Evolutionary conservation across 2,888 invertebrate genomes (phyloP), one percentile per base, ranked within the genome.

Genomic region (Troglohyphantes excavatus): DNA sequence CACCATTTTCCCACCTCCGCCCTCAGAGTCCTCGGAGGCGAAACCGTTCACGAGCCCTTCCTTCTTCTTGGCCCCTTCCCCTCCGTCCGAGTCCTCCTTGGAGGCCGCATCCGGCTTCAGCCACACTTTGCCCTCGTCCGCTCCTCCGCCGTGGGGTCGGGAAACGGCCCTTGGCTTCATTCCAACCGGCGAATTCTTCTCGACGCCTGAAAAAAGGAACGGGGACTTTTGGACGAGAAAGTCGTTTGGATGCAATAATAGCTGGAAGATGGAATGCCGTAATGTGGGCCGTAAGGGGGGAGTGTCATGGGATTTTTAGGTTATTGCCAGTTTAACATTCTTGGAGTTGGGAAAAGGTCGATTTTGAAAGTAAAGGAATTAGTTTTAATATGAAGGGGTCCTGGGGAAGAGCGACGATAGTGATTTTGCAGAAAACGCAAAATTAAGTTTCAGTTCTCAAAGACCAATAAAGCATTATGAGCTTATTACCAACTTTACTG

Each of bases 91-190:
- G 19, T 23, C 61, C 78, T 70, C 75, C 73, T 73, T 79, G 23
- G 67, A 68, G 53, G 67, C 21, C 17, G 63, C 6, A n/a, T 82
- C 89, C 72, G 90, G 79, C 79, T 90, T 90, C 75, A 90, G 27
- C 90, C 90, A 90, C 73, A 90, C 85, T 79, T 81, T 84, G 33
- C 90, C 90, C 21, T 78, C 90, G 9, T 81, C 90, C 5, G 46
- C 76, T 19, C 19, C 78, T 26, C 43, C 23, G 11, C 46, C 68
- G 19, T 73, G 59, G 21, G 72, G 68, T 26, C 85, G 46, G n/a
- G 65, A 27, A 23, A 90, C 90, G 39, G 90, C 84, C 68, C 90
- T 79, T 76, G 90, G 90, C 90, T 85, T 84, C 70, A 65, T 79
- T 39, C 90, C 90, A 70, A 90, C 61, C 39, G 90, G 90, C 26